Conservation (phyloP, 2,113 vertebrate species). For the human (Homo sapiens) region DNA sequence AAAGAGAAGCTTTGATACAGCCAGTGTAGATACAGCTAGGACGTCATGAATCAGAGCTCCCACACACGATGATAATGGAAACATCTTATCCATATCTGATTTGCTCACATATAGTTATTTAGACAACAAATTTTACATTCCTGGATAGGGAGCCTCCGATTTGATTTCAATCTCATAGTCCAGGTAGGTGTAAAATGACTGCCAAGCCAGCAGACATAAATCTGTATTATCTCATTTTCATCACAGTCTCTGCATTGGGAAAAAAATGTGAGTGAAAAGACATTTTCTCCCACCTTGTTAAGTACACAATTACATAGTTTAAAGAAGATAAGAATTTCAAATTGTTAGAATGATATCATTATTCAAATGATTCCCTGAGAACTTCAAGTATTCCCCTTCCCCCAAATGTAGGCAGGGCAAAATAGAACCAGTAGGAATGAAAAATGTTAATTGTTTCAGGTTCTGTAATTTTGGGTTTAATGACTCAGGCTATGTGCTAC, state of each 20-base stretch:
- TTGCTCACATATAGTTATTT: constrained; percentile 65
- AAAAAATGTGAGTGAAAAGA: constrained; percentile 46
- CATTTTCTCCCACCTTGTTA: constrained; percentile 62
- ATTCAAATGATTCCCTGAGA: constrained; percentile 31
- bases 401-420: background rate
- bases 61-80: constrained; percentile 34
- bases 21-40: background rate
- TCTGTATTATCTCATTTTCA: constrained; percentile 65
- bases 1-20: background rate
- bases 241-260: constrained; percentile 20
- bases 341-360: constrained; percentile 25
- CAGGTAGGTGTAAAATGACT: constrained; percentile 68
- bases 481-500: constrained; percentile 31
- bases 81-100: constrained; percentile 61
- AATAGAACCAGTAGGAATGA: constrained; percentile 40
- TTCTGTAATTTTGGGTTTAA: constrained; percentile 62
- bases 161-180: constrained; percentile 57
- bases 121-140: constrained; percentile 67
- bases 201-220: constrained; percentile 54
- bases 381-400: background rate
- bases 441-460: constrained; percentile 60
- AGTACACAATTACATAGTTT: constrained; percentile 60
- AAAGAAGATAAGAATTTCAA: constrained; percentile 65
- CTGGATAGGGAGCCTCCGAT: constrained; percentile 35
- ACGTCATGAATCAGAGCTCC: constrained; percentile 48